Percentiles rank a stretch among this genome's conserved stretches.
Evolutionary conservation across 2,113 vertebrate genomes (phyloP).

Genomic region (Machaerirhynchus nigripectus): DNA sequence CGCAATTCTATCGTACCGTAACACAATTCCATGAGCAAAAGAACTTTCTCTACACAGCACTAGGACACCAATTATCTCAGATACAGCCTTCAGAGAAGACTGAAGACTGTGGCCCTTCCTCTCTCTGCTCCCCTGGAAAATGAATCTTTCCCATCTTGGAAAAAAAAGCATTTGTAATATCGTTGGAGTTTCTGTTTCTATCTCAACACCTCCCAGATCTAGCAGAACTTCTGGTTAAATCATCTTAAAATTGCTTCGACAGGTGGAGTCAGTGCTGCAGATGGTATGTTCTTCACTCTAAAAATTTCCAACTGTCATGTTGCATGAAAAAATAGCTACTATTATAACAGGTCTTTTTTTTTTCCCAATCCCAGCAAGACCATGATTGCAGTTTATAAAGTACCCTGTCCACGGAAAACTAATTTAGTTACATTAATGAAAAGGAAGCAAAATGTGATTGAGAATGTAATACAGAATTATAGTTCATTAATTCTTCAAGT

Average conservation of each 20-base stretch:
- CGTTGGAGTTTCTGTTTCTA: neutral
- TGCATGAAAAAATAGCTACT: conserved; percentile 36
- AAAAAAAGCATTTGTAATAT: neutral
- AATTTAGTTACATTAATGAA: conserved; percentile 76
- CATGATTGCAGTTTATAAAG: conserved; percentile 58
- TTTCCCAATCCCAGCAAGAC: conserved; percentile 18
- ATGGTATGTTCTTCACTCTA: neutral
- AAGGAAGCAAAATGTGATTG: conserved; percentile 73
- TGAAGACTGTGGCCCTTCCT: neutral
- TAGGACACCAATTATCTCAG: neutral
- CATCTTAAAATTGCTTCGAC: neutral
- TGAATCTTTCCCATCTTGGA: neutral
- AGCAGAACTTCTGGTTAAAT: neutral
- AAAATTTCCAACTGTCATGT: conserved; percentile 34
- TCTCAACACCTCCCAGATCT: neutral
- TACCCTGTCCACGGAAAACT: conserved; percentile 67
- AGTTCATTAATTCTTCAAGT: conserved; percentile 78
- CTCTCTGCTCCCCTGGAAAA: neutral
- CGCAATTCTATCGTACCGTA: neutral
- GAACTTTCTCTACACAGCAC: neutral
- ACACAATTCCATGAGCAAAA: neutral
- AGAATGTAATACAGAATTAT: conserved; percentile 70
- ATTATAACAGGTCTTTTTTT: neutral
- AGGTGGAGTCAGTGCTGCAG: conserved; percentile 23
- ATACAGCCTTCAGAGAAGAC: neutral